Base-by-base conservation (phyloP, 2,113 vertebrate genomes). In the Pavo muticus region DNA sequence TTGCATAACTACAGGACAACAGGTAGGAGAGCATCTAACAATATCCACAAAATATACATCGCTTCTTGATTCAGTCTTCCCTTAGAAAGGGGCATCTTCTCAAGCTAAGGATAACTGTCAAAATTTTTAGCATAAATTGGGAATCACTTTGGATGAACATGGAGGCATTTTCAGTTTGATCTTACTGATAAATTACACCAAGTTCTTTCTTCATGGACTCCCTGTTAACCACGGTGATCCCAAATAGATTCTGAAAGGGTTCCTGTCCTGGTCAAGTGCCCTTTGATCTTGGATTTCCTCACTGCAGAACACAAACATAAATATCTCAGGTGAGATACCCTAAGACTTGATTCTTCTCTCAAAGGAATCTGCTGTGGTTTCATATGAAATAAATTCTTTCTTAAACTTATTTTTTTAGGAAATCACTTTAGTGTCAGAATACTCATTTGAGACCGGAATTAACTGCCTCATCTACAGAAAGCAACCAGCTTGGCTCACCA, bases 1-100 rank as follows among this genome's bases (percentile, higher is more conserved):
- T 94, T 94, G 92, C 88, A 35, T 94, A 94, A 97, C 91, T 90
- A 67, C 8, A 93, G 84, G 95, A 81, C 94, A 96, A 97, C 94
- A 96, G 94, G 96, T 96, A 93, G 93, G 84, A 96, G 85, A 91
- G 90, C 87, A 92, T 65, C 94, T 83, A 60, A 73, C 54, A 94
- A 88, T 79, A 91, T 60, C 54, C 85, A 76, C 72, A 69, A 75
- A 92, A 85, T 20, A 84, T 6, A 87, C 1, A 16, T 14, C 0
- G 8, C 37, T 71, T 71, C 39, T 20, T 45, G 54, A 11, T 63
- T 89, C 89, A 89, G 85, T 57, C 63, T 56, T 48, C 69, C 65
- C 52, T 61, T 14, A 16, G 52, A 30, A 72, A 63, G 44, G 64
- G 17, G 12, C 71, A 85, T 47, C 30, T 70, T 52, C 44, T 44